phyloP scores from a whole-genome alignment of 2,113 vertebrate species.

The Nothobranchius furzeri region DNA sequence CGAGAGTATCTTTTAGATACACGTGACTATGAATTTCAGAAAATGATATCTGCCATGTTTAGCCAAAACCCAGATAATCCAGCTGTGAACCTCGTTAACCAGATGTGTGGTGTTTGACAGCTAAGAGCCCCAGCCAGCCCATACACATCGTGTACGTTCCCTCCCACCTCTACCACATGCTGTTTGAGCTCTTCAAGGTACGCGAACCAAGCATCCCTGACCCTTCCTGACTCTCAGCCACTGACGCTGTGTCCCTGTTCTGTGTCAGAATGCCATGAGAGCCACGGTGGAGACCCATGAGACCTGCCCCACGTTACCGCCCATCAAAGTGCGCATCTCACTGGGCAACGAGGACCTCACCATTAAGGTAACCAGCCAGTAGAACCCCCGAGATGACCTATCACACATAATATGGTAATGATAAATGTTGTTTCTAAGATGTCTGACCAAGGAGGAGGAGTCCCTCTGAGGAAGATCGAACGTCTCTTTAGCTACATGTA shows the following conservation, averaged over 20 bases:
- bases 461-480: constrained; percentile 92
- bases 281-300: constrained; percentile 96
- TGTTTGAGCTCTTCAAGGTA: constrained; percentile 99
- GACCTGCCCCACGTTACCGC: constrained; percentile 81
- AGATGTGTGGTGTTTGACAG: constrained; percentile 61
- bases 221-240: not conserved
- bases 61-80: too few species aligned
- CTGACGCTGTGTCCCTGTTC: not conserved
- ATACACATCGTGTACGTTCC: constrained; percentile 94
- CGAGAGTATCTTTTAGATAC: constrained; percentile 1
- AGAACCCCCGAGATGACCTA: not conserved
- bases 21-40: too few species aligned
- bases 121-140: constrained; percentile 81
- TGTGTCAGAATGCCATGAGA: constrained; percentile 93
- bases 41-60: too few species aligned
- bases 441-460: constrained; percentile 93
- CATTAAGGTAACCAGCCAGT: constrained; percentile 85
- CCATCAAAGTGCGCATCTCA: constrained; percentile 89
- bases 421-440: constrained; percentile 76
- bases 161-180: constrained; percentile 97
- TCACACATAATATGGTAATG: not conserved
- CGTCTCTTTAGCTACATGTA: constrained; percentile 96
- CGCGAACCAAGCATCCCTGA: not conserved
- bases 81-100: too few species aligned
- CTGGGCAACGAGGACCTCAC: constrained; percentile 93